phyloP scores from a whole-genome alignment of 2,113 vertebrate genomes.

The Paraplagusia blochii region DNA sequence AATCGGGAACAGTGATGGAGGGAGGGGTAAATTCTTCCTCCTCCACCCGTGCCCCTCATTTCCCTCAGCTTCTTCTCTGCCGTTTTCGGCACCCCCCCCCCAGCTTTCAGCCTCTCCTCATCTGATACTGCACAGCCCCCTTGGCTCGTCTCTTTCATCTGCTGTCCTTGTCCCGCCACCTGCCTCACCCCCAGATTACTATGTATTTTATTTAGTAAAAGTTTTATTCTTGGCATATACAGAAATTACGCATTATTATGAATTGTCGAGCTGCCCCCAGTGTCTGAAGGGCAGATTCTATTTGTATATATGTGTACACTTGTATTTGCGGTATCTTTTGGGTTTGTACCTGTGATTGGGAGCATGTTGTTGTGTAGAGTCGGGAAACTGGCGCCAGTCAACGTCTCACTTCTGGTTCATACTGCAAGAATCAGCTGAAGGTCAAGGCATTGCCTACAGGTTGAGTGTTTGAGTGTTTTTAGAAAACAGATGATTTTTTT shows the following conservation, averaged over 20 bases:
- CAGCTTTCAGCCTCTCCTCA: constrained; percentile 12
- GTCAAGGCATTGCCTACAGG: constrained; percentile 24
- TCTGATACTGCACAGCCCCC: constrained; percentile 9
- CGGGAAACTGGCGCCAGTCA: constrained; percentile 54
- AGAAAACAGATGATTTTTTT: constrained; percentile 19
- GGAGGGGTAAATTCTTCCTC: constrained; percentile 45
- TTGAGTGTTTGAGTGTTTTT: constrained; percentile 16
- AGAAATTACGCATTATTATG: constrained; percentile 80
- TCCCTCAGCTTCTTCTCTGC: constrained; percentile 11
- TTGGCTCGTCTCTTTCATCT: constrained; percentile 50
- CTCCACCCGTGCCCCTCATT: constrained; percentile 16
- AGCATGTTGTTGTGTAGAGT: constrained; percentile 60
- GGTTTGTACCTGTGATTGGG: constrained; percentile 67
- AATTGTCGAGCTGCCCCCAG: constrained; percentile 59
- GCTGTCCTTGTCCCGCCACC: constrained; percentile 32
- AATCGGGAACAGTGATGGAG: constrained; percentile 38
- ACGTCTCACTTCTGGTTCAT: constrained; percentile 19
- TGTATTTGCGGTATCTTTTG: constrained; percentile 74
- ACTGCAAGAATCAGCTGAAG: constrained; percentile 17
- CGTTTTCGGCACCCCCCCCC: constrained; percentile 25
- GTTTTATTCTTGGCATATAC: constrained; percentile 82
- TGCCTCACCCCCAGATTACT: constrained; percentile 62
- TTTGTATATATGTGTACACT: constrained; percentile 82
- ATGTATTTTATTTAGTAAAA: constrained; percentile 82
- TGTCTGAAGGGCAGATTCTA: constrained; percentile 58